phyloP scores from a whole-genome alignment of 2,888 invertebrate species.

The Hirudinaria manillensis region DNA sequence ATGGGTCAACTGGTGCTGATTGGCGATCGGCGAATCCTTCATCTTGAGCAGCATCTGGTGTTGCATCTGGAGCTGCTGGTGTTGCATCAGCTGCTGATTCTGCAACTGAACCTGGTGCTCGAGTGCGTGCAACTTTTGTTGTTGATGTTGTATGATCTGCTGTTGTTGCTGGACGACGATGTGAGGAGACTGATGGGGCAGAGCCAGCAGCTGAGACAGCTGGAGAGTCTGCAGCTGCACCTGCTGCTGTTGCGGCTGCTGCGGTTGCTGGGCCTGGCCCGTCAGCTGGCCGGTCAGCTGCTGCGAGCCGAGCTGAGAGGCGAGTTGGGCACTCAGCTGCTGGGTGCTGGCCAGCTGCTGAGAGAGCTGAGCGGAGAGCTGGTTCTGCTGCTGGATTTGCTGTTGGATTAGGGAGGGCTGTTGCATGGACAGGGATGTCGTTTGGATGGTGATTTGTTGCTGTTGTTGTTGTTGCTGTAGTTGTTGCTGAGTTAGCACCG shows the following conservation, averaged over 20 bases:
- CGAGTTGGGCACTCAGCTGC: neutral
- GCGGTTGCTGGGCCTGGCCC: neutral
- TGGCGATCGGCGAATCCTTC: slow-evolving; percentile 12
- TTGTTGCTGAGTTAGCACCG: neutral
- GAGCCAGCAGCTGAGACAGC: neutral
- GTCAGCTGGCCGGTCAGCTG: neutral
- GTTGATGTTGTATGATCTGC: slow-evolving; percentile 26
- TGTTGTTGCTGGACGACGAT: slow-evolving; percentile 23
- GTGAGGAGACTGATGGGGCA: neutral
- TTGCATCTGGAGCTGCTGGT: slow-evolving; percentile 16
- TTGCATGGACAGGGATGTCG: slow-evolving; percentile 2
- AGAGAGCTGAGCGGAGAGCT: slow-evolving; percentile 17
- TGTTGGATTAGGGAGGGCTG: neutral
- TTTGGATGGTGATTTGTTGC: neutral
- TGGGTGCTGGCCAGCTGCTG: slow-evolving; percentile 6
- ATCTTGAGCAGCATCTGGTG: slow-evolving; percentile 23
- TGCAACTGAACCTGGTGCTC: slow-evolving; percentile 21
- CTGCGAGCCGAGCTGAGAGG: slow-evolving; percentile 12
- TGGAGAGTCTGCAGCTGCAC: slow-evolving; percentile 4
- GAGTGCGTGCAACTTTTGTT: slow-evolving; percentile 21
- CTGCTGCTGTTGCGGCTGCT: slow-evolving; percentile 8
- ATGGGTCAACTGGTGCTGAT: neutral
- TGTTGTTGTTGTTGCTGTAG: neutral
- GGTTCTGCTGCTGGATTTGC: neutral
- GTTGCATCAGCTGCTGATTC: slow-evolving; percentile 18